Percentiles rank a stretch among this genome's conserved stretches.
These are phyloP conservation scores for Eptesicus fuscus DNA, from an alignment of 2,113 vertebrate genomes.

Conservation along the genomic window DNA sequence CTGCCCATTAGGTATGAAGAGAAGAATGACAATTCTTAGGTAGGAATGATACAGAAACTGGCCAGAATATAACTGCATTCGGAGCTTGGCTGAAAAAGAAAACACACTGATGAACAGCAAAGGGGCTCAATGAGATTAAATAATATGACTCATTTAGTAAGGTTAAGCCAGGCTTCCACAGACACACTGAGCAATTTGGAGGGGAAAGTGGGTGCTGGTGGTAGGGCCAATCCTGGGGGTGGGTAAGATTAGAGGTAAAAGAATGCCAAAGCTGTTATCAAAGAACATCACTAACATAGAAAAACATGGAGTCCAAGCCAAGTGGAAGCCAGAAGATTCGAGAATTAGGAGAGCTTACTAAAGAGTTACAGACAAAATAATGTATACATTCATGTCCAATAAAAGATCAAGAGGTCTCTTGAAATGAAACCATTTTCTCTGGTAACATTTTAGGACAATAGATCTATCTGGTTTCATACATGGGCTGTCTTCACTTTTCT, in stretches of 20 bases:
- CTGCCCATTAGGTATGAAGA: neutral
- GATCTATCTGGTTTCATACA: slow-evolving; percentile 24
- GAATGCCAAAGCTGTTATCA: neutral
- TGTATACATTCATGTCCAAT: neutral
- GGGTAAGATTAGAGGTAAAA: neutral
- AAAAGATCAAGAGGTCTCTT: neutral
- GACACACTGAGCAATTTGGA: neutral
- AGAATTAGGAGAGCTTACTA: neutral
- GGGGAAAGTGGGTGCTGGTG: fast-evolving
- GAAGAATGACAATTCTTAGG: neutral
- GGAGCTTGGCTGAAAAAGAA: neutral
- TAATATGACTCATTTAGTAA: neutral
- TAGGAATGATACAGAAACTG: neutral
- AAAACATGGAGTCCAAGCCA: neutral
- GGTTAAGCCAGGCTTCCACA: neutral
- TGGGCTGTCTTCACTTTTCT: neutral
- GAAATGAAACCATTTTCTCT: slow-evolving; percentile 26
- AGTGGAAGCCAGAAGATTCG: neutral
- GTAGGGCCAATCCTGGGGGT: neutral
- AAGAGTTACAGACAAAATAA: neutral
- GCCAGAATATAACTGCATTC: neutral
- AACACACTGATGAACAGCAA: neutral
- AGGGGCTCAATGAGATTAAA: neutral
- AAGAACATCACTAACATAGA: neutral
- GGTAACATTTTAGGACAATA: neutral